phyloP scores from a whole-genome alignment of 2,113 vertebrate species.

The Blennius ocellaris region DNA sequence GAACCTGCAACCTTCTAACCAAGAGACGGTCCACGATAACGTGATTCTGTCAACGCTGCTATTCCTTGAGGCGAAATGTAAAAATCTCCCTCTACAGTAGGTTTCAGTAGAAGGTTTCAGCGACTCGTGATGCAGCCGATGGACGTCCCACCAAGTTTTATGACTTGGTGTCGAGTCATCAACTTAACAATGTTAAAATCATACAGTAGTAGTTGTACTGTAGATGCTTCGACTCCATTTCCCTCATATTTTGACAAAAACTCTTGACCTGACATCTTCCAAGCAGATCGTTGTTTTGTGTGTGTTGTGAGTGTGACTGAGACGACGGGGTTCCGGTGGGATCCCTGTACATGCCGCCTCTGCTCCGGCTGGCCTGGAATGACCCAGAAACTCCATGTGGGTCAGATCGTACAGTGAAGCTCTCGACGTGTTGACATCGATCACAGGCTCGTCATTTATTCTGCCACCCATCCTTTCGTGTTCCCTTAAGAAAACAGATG shows the following conservation, averaged over 20 bases:
- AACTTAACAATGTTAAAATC: no score
- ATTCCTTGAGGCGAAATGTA: no score
- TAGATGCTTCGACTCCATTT: conserved; percentile 25
- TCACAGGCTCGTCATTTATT: conserved; percentile 1
- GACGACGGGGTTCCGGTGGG: conserved; percentile 47
- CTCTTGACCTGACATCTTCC: conserved; percentile 18
- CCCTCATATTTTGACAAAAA: conserved; percentile 22
- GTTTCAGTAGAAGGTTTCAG: no score
- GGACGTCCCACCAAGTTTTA: no score
- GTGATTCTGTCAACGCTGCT: no score
- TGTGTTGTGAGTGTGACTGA: conserved; percentile 2
- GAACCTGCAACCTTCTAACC: no score
- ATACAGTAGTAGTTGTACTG: no score
- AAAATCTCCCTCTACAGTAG: no score
- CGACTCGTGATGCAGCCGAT: no score
- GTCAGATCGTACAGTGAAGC: conserved; percentile 52
- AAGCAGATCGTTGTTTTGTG: conserved; percentile 8
- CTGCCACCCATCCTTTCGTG: not conserved
- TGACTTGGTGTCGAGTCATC: no score
- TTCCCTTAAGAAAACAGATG: conserved; percentile 19
- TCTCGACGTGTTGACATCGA: conserved; percentile 7
- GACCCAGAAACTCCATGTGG: conserved; percentile 72
- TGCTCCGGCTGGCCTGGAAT: conserved; percentile 14
- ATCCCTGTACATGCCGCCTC: not conserved
- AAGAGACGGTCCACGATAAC: no score